Conservation (phyloP, 2,113 vertebrate species). For the Hymenochirus boettgeri region DNA sequence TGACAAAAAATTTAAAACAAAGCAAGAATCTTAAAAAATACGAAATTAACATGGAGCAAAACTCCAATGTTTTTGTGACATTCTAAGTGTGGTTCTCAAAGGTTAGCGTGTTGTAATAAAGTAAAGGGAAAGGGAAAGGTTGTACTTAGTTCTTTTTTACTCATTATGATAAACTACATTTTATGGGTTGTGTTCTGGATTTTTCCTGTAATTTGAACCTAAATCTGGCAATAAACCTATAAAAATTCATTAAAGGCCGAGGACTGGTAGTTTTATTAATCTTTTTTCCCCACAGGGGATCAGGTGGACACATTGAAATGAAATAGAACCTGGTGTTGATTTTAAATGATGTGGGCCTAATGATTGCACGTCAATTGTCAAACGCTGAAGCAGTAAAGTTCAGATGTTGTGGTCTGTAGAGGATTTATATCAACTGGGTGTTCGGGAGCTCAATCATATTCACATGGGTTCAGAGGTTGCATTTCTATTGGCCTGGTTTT, state of each 20-base stretch:
- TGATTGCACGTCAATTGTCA: background rate
- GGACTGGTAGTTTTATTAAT: background rate
- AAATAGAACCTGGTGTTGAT: background rate
- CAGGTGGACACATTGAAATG: background rate
- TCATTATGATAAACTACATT: background rate
- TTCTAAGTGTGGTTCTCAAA: background rate
- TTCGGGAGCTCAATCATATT: no score
- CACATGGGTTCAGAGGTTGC: no score
- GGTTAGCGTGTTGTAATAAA: background rate
- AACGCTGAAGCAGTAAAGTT: background rate
- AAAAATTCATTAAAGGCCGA: background rate
- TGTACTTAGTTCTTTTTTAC: background rate
- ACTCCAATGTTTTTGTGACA: background rate
- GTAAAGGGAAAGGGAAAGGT: background rate
- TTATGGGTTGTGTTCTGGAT: background rate
- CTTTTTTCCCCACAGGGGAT: background rate
- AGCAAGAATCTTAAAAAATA: no score
- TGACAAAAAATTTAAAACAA: no score
- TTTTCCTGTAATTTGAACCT: background rate
- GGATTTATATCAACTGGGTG: background rate
- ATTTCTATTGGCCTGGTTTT: no score
- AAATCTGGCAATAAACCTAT: constrained; percentile 2
- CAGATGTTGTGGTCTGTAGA: background rate
- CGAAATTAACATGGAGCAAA: no score
- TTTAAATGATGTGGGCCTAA: background rate